These are phyloP conservation scores for Phylloscopus trochilus DNA, from an alignment of 2,113 vertebrate genomes.

Conservation along the genomic window DNA sequence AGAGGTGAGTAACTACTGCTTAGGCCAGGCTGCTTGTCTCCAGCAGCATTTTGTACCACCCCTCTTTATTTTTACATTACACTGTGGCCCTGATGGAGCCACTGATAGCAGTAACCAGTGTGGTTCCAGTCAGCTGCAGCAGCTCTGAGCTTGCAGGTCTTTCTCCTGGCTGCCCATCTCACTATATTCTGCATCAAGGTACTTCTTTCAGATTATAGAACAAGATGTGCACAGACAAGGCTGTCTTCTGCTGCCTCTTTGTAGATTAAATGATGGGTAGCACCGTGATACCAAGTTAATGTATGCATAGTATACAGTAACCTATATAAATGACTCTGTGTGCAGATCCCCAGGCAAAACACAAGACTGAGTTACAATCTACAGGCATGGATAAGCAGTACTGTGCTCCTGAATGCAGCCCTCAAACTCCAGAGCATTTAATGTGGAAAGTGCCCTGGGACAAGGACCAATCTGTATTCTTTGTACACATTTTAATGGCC, in stretches of 20 bases:
- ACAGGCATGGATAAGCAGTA: background rate
- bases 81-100: background rate
- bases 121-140: background rate
- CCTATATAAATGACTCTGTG: background rate
- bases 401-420: background rate
- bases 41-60: background rate
- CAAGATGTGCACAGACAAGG: background rate
- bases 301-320: background rate
- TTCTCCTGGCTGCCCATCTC: background rate
- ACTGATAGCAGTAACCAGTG: background rate
- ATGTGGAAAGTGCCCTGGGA: constrained; percentile 60
- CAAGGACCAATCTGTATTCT: constrained; percentile 24
- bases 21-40: background rate
- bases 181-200: background rate
- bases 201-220: background rate
- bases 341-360: background rate
- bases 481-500: constrained; percentile 35
- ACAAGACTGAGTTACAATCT: background rate
- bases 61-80: background rate
- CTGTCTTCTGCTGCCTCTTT: background rate
- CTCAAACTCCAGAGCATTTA: background rate
- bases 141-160: background rate
- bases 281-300: background rate
- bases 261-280: background rate
- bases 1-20: background rate